phyloP scores from a whole-genome alignment of 2,888 invertebrate species.

The Spisula solida region DNA sequence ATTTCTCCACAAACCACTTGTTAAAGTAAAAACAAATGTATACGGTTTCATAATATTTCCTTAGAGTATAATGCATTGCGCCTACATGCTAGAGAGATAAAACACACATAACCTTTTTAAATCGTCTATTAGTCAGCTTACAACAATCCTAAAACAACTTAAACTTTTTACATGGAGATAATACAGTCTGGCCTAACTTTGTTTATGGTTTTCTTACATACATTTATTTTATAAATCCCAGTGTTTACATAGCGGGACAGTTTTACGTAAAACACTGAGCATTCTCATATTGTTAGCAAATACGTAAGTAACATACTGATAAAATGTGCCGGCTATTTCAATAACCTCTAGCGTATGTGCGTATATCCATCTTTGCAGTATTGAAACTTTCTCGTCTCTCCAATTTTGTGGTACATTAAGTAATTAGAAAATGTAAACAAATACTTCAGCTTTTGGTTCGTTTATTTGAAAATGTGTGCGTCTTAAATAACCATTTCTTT shows the following conservation, averaged over 20 bases:
- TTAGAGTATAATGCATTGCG: not conserved
- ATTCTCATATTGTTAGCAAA: not conserved
- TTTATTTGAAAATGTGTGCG: constrained; percentile 3
- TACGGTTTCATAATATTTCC: not conserved
- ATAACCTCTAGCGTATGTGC: not conserved
- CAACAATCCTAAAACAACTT: not conserved
- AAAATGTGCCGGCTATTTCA: not conserved
- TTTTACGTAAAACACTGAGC: not conserved
- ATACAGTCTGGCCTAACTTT: not conserved
- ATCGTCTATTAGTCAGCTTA: not conserved
- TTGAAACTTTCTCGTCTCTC: not conserved
- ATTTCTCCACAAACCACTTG: not conserved
- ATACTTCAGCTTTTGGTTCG: constrained; percentile 9
- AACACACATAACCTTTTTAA: not conserved
- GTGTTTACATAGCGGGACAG: not conserved
- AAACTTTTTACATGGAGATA: not conserved
- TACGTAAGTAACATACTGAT: not conserved
- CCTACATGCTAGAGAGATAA: not conserved
- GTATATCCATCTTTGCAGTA: not conserved
- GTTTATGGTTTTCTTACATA: not conserved
- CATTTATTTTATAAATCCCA: not conserved
- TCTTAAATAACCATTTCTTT: not conserved
- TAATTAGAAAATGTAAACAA: constrained; percentile 23
- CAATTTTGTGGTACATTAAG: not conserved
- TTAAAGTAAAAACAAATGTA: not conserved